These are phyloP conservation scores for Bovichtus variegatus DNA, from an alignment of 2,797 vertebrate genomes.

Conservation along the genomic window DNA sequence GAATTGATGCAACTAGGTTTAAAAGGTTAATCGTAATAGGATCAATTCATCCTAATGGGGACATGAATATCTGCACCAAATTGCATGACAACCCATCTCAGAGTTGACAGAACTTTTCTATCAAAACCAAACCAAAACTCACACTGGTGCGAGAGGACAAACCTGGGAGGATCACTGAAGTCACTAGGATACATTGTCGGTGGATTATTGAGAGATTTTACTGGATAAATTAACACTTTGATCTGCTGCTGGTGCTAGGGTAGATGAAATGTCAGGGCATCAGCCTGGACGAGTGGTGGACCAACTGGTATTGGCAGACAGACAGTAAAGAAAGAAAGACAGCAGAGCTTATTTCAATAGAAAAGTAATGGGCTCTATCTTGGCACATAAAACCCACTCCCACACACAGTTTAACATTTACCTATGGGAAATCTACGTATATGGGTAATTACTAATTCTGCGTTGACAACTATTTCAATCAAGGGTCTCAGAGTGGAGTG, in stretches of 20 bases:
- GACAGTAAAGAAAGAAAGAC: not conserved
- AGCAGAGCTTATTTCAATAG: not conserved
- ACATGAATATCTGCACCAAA: not conserved
- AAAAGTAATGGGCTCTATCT: not conserved
- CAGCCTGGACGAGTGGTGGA: not conserved
- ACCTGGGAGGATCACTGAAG: not conserved
- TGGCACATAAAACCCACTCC: slow-evolving; percentile 17
- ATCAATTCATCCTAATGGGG: not conserved
- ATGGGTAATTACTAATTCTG: slow-evolving; percentile 52
- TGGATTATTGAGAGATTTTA: not conserved
- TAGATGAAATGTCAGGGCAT: not conserved
- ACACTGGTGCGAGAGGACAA: not conserved
- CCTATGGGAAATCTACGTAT: slow-evolving; percentile 43
- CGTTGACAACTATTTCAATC: slow-evolving; percentile 43
- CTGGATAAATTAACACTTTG: not conserved
- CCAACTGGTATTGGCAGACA: not conserved
- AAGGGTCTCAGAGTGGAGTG: slow-evolving; percentile 20
- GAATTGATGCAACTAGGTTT: no score
- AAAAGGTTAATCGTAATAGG: no score
- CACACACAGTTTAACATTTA: slow-evolving; percentile 29
- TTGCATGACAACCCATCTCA: not conserved
- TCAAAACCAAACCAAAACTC: not conserved
- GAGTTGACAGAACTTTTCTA: not conserved
- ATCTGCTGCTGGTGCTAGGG: not conserved
- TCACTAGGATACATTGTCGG: not conserved